Evolutionary conservation across 2,113 vertebrate genomes (phyloP), one percentile per base, ranked within the genome.

Genomic region (Actenoides lindsayi): DNA sequence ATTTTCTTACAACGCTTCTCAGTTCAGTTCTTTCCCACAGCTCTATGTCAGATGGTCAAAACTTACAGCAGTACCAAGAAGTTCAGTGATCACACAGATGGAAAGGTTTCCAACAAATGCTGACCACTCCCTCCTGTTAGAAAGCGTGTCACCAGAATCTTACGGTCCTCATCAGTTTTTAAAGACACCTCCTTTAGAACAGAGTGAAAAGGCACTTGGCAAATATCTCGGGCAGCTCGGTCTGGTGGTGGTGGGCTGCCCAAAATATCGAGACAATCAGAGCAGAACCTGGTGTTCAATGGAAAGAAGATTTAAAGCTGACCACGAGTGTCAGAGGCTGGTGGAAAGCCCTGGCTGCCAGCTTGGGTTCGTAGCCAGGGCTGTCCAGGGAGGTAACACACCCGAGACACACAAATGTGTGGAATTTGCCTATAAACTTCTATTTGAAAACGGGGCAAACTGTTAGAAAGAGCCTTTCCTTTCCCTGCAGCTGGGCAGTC

Each of bases 81-180:
- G 30, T 17, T 74, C 63, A 25, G 82, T 0, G 2, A 35, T 89
- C 21, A 31, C 41, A 41, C 27, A 30, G 62, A 44, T 0, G 0
- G 1, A 13, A n/a, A 16, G 39, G 28, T 64, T 59, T 82, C 11
- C 56, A 85, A 51, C 27, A 6, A 57, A 63, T 35, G 27, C 51
- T 19, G 51, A n/a, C 8, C n/a, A 4, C 27, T 63, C 28, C 54
- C 51, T 48, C 19, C 70, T 50, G 70, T 16, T 44, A 64, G 68
- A 71, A 82, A 76, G 37, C 42, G 5, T 6, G 28, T 33, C 41
- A 35, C 12, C 8, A 37, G 65, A 39, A 44, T 24, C 41, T 12
- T 19, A 16, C 6, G 6, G 31, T 6, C 57, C 42, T 37, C 35
- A 19, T 42, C 9, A 5, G 57, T 27, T 64, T 19, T 44, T 80